Evolutionary conservation across 2,888 invertebrate genomes (phyloP).

Genomic region (Odontothrips loti): DNA sequence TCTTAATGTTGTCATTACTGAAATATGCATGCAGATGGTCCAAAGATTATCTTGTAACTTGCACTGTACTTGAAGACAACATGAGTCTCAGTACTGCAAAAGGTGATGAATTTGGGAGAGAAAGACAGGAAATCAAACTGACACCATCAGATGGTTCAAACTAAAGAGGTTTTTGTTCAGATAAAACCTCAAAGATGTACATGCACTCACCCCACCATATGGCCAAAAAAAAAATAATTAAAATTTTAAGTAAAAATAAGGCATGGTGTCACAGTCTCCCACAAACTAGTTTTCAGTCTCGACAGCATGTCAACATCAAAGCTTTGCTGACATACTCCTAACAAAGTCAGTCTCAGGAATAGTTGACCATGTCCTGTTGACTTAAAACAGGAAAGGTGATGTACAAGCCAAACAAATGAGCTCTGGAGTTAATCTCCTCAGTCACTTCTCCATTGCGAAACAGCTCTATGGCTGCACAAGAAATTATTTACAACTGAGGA

Average conservation of each 20-base stretch:
- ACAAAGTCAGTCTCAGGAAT: constrained; percentile 8
- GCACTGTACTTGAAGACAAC: neutral
- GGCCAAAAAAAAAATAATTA: neutral
- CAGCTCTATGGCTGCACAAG: neutral
- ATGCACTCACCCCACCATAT: neutral
- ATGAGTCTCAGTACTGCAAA: neutral
- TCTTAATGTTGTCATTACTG: constrained; percentile 1
- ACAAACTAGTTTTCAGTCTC: neutral
- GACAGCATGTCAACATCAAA: neutral
- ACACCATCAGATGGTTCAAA: too few species aligned
- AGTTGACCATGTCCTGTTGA: neutral
- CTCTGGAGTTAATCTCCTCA: constrained; percentile 6
- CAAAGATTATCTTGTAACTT: neutral
- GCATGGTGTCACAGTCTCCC: neutral
- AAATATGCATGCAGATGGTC: neutral
- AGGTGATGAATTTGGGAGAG: too few species aligned
- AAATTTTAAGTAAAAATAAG: neutral
- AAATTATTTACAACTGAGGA: neutral
- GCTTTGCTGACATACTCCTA: neutral
- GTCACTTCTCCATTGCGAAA: neutral
- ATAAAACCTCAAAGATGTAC: too few species aligned
- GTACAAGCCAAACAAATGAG: neutral
- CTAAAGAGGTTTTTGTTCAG: too few species aligned
- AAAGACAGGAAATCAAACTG: too few species aligned
- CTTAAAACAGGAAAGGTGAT: neutral